Evolutionary conservation across 1,140 invertebrate genomes (phyloP), one percentile per base, ranked within the genome.

Genomic region (Orius insidiosus): DNA sequence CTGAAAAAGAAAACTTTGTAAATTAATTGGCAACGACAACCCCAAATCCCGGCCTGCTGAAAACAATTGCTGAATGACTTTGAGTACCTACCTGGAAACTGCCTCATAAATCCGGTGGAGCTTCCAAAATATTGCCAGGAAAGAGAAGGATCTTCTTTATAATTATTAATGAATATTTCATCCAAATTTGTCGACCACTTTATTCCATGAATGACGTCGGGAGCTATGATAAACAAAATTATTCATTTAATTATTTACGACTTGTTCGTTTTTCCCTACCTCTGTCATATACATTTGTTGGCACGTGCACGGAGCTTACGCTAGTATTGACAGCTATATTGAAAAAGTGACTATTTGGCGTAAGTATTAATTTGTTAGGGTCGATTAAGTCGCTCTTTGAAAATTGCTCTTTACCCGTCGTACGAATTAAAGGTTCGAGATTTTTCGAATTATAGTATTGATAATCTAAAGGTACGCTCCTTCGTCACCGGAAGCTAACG

Each of bases 71-170:
- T n/a, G n/a, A n/a, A n/a, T n/a, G n/a, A 10, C 7, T 42, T 6
- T 43, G 11, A 45, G n/a, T n/a, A 48, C 56, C 57, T 67, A 85
- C 88, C 89, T 61, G 92, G 93, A 69, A 89, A 95, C 55, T 87
- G 74, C 54, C 92, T 69, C 56, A 97, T 71, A 62, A 95, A 94
- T 30, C 93, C 92, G 1, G 76, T 72, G 32, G 85, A 80, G 42
- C 86, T 90, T 43, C 92, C 90, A 64, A 93, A 96, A 66, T 92
- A 97, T 65, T 98, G 93, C 90, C 89, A 96, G 11, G 86, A 82
- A 5, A 97, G 69, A 1, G 85, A 76, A 1, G 85, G 80, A 68
- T 96, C 88, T 55, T 79, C 77, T 59, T 92, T 80, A 56, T 87
- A 85, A 67, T 97, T 96, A 60, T 86, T 84, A 51, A 79, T 74